Evolutionary conservation across 2,888 invertebrate genomes (phyloP).

Genomic region (Noctua pronuba): DNA sequence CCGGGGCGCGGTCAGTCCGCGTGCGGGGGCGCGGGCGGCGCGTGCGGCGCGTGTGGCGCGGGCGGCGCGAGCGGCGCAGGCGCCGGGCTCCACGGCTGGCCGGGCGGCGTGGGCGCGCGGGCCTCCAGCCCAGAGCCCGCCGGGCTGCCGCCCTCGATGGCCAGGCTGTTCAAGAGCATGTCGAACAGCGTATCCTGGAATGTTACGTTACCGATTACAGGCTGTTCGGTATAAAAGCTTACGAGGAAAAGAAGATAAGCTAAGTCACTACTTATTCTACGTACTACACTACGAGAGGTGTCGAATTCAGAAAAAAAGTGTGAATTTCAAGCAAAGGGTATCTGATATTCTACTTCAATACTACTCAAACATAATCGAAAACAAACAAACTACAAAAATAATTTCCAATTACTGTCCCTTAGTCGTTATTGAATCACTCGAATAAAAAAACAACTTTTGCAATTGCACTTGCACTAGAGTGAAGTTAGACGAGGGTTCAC

Average conservation of each 20-base stretch:
- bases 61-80: slow-evolving; percentile 65
- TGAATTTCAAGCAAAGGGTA: neutral
- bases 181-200: slow-evolving; percentile 86
- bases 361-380: neutral
- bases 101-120: slow-evolving; percentile 79
- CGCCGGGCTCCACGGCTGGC: slow-evolving; percentile 78
- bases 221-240: too few species aligned
- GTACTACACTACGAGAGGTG: neutral
- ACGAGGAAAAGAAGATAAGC: neutral
- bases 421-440: neutral
- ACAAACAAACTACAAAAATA: slow-evolving; percentile 1
- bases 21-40: slow-evolving; percentile 64
- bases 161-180: slow-evolving; percentile 84
- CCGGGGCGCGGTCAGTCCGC: slow-evolving; percentile 65
- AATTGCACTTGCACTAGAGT: neutral
- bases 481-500: neutral
- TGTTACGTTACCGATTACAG: neutral
- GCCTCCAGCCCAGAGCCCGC: slow-evolving; percentile 61
- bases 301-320: neutral
- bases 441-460: neutral
- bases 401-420: neutral
- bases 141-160: slow-evolving; percentile 74
- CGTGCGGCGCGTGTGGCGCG: slow-evolving; percentile 79
- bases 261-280: neutral
- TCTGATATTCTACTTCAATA: slow-evolving; percentile 3